These are phyloP conservation scores for Meta bourneti DNA, from an alignment of 2,888 invertebrate genomes.

Conservation along the genomic window DNA sequence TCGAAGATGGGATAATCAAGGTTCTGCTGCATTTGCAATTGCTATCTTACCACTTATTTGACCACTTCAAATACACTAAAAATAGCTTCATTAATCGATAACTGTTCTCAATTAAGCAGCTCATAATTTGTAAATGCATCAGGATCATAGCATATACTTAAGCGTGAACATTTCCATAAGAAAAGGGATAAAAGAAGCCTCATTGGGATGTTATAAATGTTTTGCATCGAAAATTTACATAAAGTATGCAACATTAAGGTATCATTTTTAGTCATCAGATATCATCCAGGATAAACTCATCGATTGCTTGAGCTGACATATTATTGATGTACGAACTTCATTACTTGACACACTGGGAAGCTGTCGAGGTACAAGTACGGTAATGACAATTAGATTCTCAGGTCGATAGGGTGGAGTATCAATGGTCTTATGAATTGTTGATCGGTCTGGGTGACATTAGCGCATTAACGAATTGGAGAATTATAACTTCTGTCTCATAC, in stretches of 20 bases:
- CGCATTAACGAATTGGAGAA: neutral
- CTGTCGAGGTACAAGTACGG: neutral
- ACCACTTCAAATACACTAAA: too few relatives aligned
- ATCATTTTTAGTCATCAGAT: neutral
- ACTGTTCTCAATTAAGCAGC: too few relatives aligned
- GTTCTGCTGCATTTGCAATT: too few relatives aligned
- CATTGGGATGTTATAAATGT: too few relatives aligned
- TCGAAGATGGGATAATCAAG: too few relatives aligned
- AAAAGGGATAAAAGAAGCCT: too few relatives aligned
- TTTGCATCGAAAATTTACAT: neutral
- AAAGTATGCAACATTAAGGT: neutral
- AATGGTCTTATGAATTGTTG: neutral
- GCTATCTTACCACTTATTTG: too few relatives aligned
- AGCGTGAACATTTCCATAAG: too few relatives aligned
- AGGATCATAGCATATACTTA: too few relatives aligned
- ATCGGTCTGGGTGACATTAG: neutral
- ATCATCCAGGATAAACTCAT: neutral
- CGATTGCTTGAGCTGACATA: neutral
- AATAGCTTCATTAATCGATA: too few relatives aligned
- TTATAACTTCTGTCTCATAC: neutral
- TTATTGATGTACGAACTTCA: neutral
- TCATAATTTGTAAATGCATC: too few relatives aligned
- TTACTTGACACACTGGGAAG: neutral
- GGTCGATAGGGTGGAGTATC: neutral
- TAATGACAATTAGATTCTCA: neutral